Evolutionary conservation across 1,140 invertebrate genomes (phyloP).

Genomic region (Cotesia vestalis): DNA sequence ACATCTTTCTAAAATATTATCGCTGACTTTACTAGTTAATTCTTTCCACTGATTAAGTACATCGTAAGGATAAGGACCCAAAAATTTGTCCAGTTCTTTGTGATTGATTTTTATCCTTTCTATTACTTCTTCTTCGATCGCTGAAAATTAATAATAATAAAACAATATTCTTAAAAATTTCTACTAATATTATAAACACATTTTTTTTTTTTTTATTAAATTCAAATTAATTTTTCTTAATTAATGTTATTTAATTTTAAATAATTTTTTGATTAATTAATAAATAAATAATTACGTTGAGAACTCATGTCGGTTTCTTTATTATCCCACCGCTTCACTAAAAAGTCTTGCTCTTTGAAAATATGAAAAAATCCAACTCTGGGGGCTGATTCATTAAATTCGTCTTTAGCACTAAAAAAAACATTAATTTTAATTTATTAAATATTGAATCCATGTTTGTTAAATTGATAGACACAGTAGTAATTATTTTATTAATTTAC

Average conservation of each 20-base stretch:
- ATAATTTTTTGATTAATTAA: not conserved
- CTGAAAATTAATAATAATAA: slow-evolving; percentile 51
- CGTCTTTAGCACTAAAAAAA: slow-evolving; percentile 67
- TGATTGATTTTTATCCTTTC: slow-evolving; percentile 76
- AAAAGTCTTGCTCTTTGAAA: slow-evolving; percentile 83
- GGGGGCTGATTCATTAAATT: slow-evolving; percentile 70
- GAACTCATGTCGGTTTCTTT: slow-evolving; percentile 74
- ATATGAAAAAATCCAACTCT: slow-evolving; percentile 90
- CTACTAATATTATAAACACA: no score
- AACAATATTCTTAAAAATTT: not conserved
- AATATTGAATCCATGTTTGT: not conserved
- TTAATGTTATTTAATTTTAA: not conserved
- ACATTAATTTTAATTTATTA: slow-evolving; percentile 5
- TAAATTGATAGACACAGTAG: not conserved
- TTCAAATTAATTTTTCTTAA: not conserved
- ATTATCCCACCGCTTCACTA: slow-evolving; percentile 88
- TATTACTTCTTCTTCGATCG: slow-evolving; percentile 69
- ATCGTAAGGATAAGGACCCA: slow-evolving; percentile 93
- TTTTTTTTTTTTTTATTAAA: no score
- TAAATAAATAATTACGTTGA: slow-evolving; percentile 44
- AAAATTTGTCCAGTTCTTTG: slow-evolving; percentile 79
- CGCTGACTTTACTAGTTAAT: slow-evolving; percentile 69
- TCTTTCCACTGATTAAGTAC: slow-evolving; percentile 87
- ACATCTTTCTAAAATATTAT: slow-evolving; percentile 53
- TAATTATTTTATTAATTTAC: slow-evolving; percentile 42